These are phyloP conservation scores for Palythoa grandiflora DNA, from an alignment of 92 coral and sea anemone species.

Conservation along the genomic window DNA sequence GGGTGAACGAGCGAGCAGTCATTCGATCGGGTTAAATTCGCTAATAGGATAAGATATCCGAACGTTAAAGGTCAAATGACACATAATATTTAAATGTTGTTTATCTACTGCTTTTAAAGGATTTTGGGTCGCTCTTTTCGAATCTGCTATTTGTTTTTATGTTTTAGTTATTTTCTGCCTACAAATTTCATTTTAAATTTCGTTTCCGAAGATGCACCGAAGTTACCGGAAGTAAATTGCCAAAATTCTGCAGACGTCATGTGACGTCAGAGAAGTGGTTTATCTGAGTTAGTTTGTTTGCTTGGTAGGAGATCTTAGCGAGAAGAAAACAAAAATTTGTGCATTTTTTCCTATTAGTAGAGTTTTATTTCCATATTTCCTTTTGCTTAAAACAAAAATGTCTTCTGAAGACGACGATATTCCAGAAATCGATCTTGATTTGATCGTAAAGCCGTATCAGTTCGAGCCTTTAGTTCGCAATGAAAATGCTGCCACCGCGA, in stretches of 20 bases:
- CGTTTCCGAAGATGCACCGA: background rate
- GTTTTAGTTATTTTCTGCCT: background rate
- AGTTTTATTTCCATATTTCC: background rate
- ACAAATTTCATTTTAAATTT: background rate
- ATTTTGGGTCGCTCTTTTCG: background rate
- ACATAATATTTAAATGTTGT: background rate
- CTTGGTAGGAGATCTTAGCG: background rate
- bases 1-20: background rate
- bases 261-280: background rate
- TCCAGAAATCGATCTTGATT: background rate
- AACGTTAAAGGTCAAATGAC: constrained; percentile 22
- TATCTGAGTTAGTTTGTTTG: background rate
- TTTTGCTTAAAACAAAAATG: background rate
- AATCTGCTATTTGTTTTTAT: background rate
- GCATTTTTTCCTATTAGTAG: background rate
- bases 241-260: background rate
- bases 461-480: background rate
- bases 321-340: background rate
- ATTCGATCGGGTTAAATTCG: background rate
- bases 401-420: no score
- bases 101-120: background rate
- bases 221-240: background rate
- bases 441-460: constrained; percentile 11
- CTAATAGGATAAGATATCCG: background rate
- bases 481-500: background rate